A percentile compares a stretch with the other conserved stretches of the same genome.
Evolutionary conservation across 2,797 vertebrate genomes (phyloP).

Genomic region (Orestias chungarensis): DNA sequence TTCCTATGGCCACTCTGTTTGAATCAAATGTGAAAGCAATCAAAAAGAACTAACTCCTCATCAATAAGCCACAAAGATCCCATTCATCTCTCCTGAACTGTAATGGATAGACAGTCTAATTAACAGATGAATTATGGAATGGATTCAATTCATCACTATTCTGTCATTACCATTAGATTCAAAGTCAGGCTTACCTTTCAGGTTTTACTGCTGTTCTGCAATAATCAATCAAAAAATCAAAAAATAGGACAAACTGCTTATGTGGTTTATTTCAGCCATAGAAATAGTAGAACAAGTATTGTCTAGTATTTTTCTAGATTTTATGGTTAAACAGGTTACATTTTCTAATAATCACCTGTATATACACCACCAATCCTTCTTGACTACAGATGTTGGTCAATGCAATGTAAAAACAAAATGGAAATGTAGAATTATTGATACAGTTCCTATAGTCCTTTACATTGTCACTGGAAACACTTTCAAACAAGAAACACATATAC

Average conservation of each 20-base stretch:
- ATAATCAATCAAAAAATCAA: constrained; percentile 71
- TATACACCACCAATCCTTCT: constrained; percentile 30
- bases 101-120: constrained; percentile 79
- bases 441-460: constrained; percentile 12
- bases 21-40: constrained; percentile 76
- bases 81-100: constrained; percentile 65
- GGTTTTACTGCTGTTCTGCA: constrained; percentile 55
- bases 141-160: constrained; percentile 73
- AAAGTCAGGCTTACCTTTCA: constrained; percentile 54
- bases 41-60: constrained; percentile 75
- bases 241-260: constrained; percentile 39
- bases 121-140: constrained; percentile 79
- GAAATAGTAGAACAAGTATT: constrained; percentile 40
- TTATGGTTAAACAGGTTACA: constrained; percentile 17
- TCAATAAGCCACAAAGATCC: constrained; percentile 72
- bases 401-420: constrained; percentile 43
- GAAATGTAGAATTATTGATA: constrained; percentile 6
- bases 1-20: constrained; percentile 56
- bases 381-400: constrained; percentile 17
- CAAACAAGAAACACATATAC: constrained; percentile 26
- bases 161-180: constrained; percentile 68
- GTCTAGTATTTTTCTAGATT: no score
- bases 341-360: constrained; percentile 26
- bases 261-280: constrained; percentile 57
- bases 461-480: neutral